Evolutionary conservation across 2,797 vertebrate genomes (phyloP).

Genomic region (Ctenopoma kingsleyae): DNA sequence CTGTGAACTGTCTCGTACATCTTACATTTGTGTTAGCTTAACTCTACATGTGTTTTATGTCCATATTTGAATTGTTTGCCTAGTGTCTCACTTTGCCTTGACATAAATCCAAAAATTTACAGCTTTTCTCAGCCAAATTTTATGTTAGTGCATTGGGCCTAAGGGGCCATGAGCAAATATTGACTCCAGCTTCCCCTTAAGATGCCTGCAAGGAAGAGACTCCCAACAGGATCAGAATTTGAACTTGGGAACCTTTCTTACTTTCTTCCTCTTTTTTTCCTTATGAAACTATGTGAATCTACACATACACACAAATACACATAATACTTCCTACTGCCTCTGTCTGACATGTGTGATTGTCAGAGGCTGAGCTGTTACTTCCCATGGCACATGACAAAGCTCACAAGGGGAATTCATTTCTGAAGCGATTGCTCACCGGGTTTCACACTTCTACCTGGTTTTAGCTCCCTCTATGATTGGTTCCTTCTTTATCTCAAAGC

Average conservation of each 20-base stretch:
- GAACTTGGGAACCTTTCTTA: constrained; percentile 38
- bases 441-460: constrained; percentile 58
- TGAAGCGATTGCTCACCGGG: constrained; percentile 44
- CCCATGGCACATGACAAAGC: constrained; percentile 55
- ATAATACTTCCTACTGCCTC: constrained; percentile 24
- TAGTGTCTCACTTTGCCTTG: constrained; percentile 43
- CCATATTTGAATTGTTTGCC: constrained; percentile 44
- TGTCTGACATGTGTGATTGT: constrained; percentile 49
- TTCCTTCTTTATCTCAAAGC: constrained; percentile 40
- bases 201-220: constrained; percentile 47
- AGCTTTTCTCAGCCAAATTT: constrained; percentile 33
- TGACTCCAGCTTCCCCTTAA: constrained; percentile 53
- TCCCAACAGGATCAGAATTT: constrained; percentile 38
- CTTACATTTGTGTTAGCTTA: constrained; percentile 9
- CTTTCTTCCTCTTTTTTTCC: constrained; percentile 10
- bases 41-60: constrained; percentile 24
- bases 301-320: constrained; percentile 13
- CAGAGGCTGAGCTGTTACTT: constrained; percentile 58
- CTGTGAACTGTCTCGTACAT: constrained; percentile 35
- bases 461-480: constrained; percentile 40
- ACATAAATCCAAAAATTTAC: constrained; percentile 38
- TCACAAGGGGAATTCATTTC: constrained; percentile 60
- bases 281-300: constrained; percentile 16
- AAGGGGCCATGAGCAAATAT: constrained; percentile 47
- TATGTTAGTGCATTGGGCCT: constrained; percentile 34